Evolutionary conservation across 2,888 invertebrate genomes (phyloP), one percentile per base, ranked within the genome.

Genomic region (Mesochorus sp.): DNA sequence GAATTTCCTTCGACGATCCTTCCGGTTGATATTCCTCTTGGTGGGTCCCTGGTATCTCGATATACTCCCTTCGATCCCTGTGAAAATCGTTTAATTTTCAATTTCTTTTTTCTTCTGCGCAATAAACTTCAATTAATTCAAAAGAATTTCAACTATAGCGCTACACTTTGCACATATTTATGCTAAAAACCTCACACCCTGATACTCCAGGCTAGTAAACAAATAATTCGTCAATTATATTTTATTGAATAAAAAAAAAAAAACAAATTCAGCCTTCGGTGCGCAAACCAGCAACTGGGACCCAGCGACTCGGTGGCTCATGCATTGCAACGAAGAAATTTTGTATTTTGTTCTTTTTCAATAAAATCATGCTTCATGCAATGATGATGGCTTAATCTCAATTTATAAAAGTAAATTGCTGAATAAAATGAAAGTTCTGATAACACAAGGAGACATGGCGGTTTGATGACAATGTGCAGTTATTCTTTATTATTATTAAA

Each of bases 21-120:
- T 85, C 85, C 0, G 70, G 61, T 76, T 81, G 80, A 51, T 77
- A 80, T 44, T 84, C 83, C 72, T 76, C 87, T 21, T 85, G 82
- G 78, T 86, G 86, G 61, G 80, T 81, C 62, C 89, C 90, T 24
- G 88, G 87, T 82, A 90, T 84, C 62, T 84, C 83, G 51, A 59
- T 37, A 75, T 90, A 90, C 14, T 88, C 88, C 72, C 80, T 83
- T 80, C 86, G 87, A 83, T 88, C 81, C 86, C 90, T 90, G 90
- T 57, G 86, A 85, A 90, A 86, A 88, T 78, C 62, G n/a, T 67
- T 83, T 80, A 68, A 49, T 67, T 80, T 66, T 71, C 81, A 55
- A 53, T 42, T 24, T 67, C 53, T 82, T 64, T 71, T 71, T 62
- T 59, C 72, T 37, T 39, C n/a, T 53, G 17, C 53, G 51, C 17